Conservation (phyloP, 2,797 vertebrate genomes). For the Simalia tracyae region DNA sequence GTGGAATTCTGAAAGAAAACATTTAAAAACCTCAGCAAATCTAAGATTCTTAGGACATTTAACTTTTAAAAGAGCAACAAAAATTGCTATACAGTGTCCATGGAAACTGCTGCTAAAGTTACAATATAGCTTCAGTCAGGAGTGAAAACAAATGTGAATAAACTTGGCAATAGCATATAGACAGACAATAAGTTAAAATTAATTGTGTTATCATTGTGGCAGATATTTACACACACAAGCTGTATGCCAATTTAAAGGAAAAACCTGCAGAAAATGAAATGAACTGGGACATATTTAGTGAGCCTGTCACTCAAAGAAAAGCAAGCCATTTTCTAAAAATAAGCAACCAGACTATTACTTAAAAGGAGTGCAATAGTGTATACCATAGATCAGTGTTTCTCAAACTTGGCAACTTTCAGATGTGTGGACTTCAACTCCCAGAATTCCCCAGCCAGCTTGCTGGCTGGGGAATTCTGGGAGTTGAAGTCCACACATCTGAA, state of each 20-base stretch:
- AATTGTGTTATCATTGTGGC: background rate
- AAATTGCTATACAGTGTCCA: background rate
- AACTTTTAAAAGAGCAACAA: background rate
- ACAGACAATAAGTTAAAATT: background rate
- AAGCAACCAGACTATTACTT: background rate
- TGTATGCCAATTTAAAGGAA: background rate
- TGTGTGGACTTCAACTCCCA: no score
- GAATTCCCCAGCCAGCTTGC: no score
- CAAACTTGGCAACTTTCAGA: no score
- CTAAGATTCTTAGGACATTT: background rate
- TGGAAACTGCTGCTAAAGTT: background rate
- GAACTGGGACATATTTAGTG: background rate
- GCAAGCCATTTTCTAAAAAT: background rate
- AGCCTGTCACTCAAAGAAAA: background rate
- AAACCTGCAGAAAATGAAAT: background rate
- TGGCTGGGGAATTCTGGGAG: no score
- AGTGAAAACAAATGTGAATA: background rate
- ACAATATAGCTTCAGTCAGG: background rate
- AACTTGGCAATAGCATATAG: background rate
- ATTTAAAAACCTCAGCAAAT: background rate
- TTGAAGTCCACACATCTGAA: no score
- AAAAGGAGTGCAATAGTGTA: background rate
- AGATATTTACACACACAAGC: background rate
- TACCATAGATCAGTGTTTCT: no score
- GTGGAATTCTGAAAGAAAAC: background rate